A percentile compares a stretch with the other conserved stretches of the same genome.
Evolutionary conservation across 2,797 vertebrate species (phyloP).

Genomic region (Cephalopachus bancanus): DNA sequence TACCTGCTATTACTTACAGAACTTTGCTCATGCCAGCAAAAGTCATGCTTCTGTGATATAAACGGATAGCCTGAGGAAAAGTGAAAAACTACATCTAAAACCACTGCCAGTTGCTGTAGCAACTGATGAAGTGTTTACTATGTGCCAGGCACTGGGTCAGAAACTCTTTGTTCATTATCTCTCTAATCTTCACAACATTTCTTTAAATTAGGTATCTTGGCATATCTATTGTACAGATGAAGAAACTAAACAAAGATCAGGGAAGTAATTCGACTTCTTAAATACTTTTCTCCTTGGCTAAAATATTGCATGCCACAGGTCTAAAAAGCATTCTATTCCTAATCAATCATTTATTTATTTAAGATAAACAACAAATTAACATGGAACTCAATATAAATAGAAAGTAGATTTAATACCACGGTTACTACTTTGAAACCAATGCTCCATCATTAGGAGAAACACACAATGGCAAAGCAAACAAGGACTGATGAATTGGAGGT

Average conservation of each 20-base stretch:
- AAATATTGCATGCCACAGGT: background rate
- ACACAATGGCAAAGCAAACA: background rate
- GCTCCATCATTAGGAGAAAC: background rate
- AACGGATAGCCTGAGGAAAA: background rate
- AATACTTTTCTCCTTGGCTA: background rate
- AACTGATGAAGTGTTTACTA: background rate
- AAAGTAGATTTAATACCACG: background rate
- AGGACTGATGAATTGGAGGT: background rate
- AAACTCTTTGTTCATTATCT: background rate
- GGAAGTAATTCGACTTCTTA: background rate
- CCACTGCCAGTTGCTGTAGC: background rate
- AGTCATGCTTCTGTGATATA: background rate
- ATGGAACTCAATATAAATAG: background rate
- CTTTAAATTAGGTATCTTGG: background rate
- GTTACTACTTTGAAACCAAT: background rate
- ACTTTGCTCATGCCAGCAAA: background rate
- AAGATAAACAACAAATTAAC: constrained; percentile 2
- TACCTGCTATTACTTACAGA: background rate
- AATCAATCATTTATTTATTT: constrained; percentile 2
- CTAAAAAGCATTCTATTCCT: background rate
- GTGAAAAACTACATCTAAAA: background rate
- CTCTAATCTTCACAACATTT: background rate
- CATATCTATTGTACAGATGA: background rate
- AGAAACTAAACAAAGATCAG: background rate
- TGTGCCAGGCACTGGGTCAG: too few species aligned